Evolutionary conservation across 1,140 invertebrate genomes (phyloP).

Genomic region (Hylaeus volcanicus): DNA sequence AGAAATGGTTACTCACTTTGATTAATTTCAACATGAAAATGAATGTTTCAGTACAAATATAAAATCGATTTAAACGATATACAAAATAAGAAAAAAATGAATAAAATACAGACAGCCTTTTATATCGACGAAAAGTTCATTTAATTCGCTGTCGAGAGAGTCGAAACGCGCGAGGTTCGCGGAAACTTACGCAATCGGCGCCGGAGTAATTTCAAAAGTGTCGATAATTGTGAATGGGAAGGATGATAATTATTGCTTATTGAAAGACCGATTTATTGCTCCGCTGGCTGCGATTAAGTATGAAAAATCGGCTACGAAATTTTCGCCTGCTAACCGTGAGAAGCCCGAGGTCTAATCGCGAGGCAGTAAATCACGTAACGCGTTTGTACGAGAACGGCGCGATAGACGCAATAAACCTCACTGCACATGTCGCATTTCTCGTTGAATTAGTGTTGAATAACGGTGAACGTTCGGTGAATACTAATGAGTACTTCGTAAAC

Average conservation of each 20-base stretch:
- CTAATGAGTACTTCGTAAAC: constrained; percentile 17
- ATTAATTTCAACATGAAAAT: too few relatives aligned
- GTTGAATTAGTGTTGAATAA: constrained; percentile 14
- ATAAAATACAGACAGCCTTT: too few relatives aligned
- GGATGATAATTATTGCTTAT: not conserved
- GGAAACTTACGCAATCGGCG: not conserved
- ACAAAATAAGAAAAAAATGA: too few relatives aligned
- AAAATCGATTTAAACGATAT: too few relatives aligned
- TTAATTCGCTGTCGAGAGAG: not conserved
- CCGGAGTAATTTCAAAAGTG: too few relatives aligned
- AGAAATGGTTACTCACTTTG: too few relatives aligned
- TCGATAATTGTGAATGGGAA: not conserved
- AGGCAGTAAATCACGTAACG: constrained; percentile 45
- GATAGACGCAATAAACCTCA: constrained; percentile 14
- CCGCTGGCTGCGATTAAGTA: too few relatives aligned
- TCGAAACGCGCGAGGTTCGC: too few relatives aligned
- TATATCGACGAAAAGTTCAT: not conserved
- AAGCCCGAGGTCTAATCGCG: not conserved
- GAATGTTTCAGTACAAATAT: too few relatives aligned
- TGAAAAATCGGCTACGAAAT: not conserved
- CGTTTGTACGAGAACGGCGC: not conserved
- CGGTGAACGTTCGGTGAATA: not conserved
- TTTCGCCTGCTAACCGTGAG: not conserved
- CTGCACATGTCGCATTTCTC: constrained; percentile 14
- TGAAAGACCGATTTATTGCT: not conserved